phyloP scores from a whole-genome alignment of 2,888 invertebrate species.

The Malacosoma neustria region DNA sequence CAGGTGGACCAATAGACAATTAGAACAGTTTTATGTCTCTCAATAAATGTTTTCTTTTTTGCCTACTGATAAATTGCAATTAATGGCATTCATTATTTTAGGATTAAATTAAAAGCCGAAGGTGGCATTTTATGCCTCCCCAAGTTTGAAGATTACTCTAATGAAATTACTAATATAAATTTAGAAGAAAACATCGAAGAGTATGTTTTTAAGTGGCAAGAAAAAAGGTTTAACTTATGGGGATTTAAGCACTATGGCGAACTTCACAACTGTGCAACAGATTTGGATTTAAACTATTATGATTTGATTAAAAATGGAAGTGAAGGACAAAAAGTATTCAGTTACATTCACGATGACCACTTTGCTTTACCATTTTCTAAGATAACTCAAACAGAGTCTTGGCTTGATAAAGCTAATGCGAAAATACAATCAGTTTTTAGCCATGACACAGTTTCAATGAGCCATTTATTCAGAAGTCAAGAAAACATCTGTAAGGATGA shows the following conservation, averaged over 20 bases:
- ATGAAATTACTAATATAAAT: conserved; percentile 23
- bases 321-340: conserved; percentile 54
- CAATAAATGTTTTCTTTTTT: no score
- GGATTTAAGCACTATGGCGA: conserved; percentile 77
- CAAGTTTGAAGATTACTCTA: conserved; percentile 47
- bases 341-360: conserved; percentile 76
- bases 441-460: conserved; percentile 22
- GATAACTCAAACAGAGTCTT: background rate
- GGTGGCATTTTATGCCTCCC: conserved; percentile 44
- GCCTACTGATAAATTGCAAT: no score
- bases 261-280: conserved; percentile 75
- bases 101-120: conserved; percentile 47
- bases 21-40: no score
- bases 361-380: conserved; percentile 39
- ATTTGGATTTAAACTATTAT: conserved; percentile 62
- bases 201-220: conserved; percentile 79
- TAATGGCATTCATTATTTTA: no score
- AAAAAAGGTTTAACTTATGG: conserved; percentile 78
- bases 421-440: background rate
- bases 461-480: conserved; percentile 41
- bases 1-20: no score
- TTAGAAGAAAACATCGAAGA: conserved; percentile 32
- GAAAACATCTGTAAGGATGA: conserved; percentile 26
- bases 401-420: background rate
- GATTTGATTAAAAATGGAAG: conserved; percentile 39